Base-by-base conservation (phyloP, 1,140 invertebrate species). In the Thalassaphorura encarpata region DNA sequence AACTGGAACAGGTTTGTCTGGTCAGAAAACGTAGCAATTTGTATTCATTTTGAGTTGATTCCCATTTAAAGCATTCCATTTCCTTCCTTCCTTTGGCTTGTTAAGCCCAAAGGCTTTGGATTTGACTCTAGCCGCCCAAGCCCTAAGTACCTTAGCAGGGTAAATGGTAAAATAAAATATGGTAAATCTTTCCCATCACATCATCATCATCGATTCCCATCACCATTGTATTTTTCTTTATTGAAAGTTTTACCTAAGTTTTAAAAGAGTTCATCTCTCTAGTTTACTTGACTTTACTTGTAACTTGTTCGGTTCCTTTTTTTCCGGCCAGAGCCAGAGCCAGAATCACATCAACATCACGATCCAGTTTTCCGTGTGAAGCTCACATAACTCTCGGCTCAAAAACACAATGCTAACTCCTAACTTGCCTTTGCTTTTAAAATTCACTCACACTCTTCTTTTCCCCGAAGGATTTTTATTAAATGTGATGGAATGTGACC, bases 11-110 rank as follows among this genome's bases (percentile, higher is more conserved):
- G 56, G 60, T 62, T 62, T 59, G 56, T 36, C 41, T 41, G 56
- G n/a, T 36, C 33, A n/a, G 33, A 62, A 62, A 62, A 62, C 52
- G 43, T 55, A 55, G 53, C 60, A 62, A 62, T 58, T 62, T 62
- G 56, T 62, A 62, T 62, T 58, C 60, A 53, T 58, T 62, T 58
- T 58, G 56, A 62, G 60, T 62, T 58, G 60, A 62, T 62, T 62
- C 57, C 54, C 52, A 58, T 48, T 54, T 59, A 18, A 52, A 29
- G 4, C 11, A 21, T 19, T 28, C 46, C 8, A 11, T 24, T 16
- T 28, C 19, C 5, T 6, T 29, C 27, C 27, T 21, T 50, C n/a
- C 11, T n/a, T 11, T 36, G 11, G 11, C n/a, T 36, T 36, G 11
- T 36, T 11, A 36, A 11, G 11, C 33, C 11, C 11, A 36, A 36